Base-by-base conservation (phyloP, 2,797 vertebrate genomes). In the Amblyopsis hoosieri region DNA sequence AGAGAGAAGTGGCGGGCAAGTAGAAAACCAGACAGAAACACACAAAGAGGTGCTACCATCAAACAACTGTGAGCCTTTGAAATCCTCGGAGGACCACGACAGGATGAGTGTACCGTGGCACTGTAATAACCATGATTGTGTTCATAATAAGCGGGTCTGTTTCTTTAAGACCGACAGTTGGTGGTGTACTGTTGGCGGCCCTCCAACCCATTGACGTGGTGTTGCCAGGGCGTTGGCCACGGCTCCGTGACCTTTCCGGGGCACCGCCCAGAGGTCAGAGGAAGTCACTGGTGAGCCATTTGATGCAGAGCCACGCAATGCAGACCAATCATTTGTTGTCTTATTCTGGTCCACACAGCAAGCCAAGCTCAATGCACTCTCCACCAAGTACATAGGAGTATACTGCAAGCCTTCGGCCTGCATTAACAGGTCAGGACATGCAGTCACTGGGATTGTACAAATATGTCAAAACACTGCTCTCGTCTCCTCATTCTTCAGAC, bases 201-300 rank as follows among this genome's bases (percentile, higher is more conserved):
- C 78, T 50, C 65, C 65, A 55, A 65, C 68, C 61, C 67, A 55
- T 47, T 75, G 80, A 82, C 85, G 72, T 56, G 49, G 66, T 53
- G 58, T 64, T 67, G 61, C 69, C 58, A 76, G 80, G 85, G 80
- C 62, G 67, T 78, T 37, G 62, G 74, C 78, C 71, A 12, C 74
- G 78, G 49, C 60, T 13, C 85, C 83, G 89, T 88, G 29, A 37
- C 54, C 86, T 69, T 60, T 31, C 2, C n/a, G 45, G 72, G 65
- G 51, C 75, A 74, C 78, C 83, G 72, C 81, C 77, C 75, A 80
- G 76, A 81, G 89, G 89, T 92, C 90, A 89, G 72, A 84, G 87
- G 85, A 88, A 89, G 83, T 80, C 64, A 60, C 82, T 6, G 64
- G 75, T 68, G 63, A 53, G 56, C 68, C 29, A 64, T 54, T 47